phyloP scores from a whole-genome alignment of 2,888 invertebrate species.

The Nomada goodeniana region DNA sequence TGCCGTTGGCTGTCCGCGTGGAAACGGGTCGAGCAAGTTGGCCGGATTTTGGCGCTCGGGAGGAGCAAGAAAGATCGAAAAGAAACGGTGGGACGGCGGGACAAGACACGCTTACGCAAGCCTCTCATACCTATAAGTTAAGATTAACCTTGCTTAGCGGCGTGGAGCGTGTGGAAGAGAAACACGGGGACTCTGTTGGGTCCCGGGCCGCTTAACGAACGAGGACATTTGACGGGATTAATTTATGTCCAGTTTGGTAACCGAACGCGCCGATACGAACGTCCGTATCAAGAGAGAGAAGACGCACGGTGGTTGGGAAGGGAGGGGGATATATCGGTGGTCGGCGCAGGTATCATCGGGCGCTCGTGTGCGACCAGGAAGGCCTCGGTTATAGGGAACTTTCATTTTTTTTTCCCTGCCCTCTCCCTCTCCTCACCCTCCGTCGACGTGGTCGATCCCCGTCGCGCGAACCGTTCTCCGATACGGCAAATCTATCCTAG shows the following conservation, averaged over 20 bases:
- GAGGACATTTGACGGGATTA: constrained; percentile 83
- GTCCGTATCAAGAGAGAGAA: constrained; percentile 60
- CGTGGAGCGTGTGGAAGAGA: constrained; percentile 48
- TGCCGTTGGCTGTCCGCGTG: constrained; percentile 13
- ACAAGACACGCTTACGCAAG: constrained; percentile 76
- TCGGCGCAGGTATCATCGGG: constrained; percentile 61
- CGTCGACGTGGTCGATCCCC: constrained; percentile 10
- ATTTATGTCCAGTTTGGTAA: constrained; percentile 83
- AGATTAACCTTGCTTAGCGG: constrained; percentile 82
- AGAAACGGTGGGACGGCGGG: constrained; percentile 45
- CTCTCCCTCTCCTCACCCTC: not conserved
- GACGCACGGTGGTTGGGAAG: constrained; percentile 22
- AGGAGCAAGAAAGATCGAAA: constrained; percentile 63
- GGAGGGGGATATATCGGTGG: constrained; percentile 34
- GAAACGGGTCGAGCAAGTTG: constrained; percentile 32
- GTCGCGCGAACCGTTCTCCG: constrained; percentile 59
- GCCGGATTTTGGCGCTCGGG: constrained; percentile 20
- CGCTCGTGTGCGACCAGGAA: constrained; percentile 56
- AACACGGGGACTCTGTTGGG: constrained; percentile 31
- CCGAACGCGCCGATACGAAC: constrained; percentile 76
- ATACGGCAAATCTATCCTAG: constrained; percentile 63
- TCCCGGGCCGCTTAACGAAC: constrained; percentile 76
- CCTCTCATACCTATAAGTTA: constrained; percentile 78
- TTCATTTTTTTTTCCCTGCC: constrained; percentile 26
- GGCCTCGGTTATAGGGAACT: constrained; percentile 74